These are phyloP conservation scores for Seriola aureovittata DNA, from an alignment of 2,113 vertebrate species.

Conservation along the genomic window DNA sequence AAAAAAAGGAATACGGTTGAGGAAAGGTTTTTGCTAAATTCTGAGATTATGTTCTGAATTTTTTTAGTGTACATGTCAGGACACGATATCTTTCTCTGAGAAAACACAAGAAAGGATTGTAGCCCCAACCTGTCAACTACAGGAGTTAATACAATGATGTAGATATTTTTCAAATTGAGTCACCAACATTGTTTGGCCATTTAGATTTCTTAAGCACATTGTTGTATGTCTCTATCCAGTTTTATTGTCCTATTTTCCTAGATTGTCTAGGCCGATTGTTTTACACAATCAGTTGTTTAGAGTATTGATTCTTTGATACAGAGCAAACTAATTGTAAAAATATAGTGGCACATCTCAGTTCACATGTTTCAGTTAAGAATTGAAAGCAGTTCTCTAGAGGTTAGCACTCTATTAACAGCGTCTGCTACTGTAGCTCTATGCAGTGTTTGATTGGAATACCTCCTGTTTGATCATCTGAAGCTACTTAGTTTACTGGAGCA, in stretches of 20 bases:
- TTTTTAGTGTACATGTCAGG: background rate
- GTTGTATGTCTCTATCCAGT: background rate
- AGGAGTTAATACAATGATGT: background rate
- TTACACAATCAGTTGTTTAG: background rate
- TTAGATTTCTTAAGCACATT: background rate
- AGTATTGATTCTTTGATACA: background rate
- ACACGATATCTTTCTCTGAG: background rate
- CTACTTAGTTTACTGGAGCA: conserved; percentile 63
- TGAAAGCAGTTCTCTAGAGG: conserved; percentile 43
- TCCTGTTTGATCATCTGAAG: conserved; percentile 73
- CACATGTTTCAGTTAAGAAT: conserved; percentile 15
- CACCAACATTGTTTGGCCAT: background rate
- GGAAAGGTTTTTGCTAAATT: background rate
- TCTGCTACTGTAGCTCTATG: conserved; percentile 38
- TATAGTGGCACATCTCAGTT: conserved; percentile 28
- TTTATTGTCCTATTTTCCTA: background rate
- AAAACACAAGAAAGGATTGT: background rate
- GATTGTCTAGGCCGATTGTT: background rate
- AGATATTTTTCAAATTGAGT: background rate
- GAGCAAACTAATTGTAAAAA: conserved; percentile 5
- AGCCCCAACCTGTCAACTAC: background rate
- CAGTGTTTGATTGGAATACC: conserved; percentile 71
- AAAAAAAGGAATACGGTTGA: too few species aligned
- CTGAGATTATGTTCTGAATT: background rate
- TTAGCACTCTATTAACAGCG: conserved; percentile 47